phyloP scores from a whole-genome alignment of 1,140 invertebrate genomes.

The Zaprionus davidi region DNA sequence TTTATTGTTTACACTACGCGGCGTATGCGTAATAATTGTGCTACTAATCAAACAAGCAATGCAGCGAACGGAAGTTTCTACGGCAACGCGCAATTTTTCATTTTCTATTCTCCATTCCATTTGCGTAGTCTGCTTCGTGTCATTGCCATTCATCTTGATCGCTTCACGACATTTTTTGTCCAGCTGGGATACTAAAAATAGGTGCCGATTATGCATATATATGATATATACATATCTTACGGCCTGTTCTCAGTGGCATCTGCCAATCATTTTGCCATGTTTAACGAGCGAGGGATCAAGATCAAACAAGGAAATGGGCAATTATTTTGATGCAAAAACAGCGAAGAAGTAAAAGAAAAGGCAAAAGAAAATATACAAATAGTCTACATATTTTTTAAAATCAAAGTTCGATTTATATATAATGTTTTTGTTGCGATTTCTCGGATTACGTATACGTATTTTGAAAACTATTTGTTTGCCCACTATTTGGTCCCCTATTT shows the following conservation, averaged over 20 bases:
- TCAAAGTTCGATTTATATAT: neutral
- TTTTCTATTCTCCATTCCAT: slow-evolving; percentile 15
- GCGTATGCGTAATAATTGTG: slow-evolving; percentile 49
- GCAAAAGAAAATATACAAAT: neutral
- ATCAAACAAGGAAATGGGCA: slow-evolving; percentile 11
- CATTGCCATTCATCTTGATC: slow-evolving; percentile 67
- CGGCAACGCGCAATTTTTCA: slow-evolving; percentile 26
- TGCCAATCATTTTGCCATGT: slow-evolving; percentile 47
- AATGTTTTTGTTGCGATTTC: neutral
- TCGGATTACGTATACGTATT: slow-evolving; percentile 59
- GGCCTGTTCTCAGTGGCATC: slow-evolving; percentile 1
- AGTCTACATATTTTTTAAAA: neutral
- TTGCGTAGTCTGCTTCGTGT: slow-evolving; percentile 20
- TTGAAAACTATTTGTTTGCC: slow-evolving; percentile 16
- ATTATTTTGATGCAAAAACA: neutral
- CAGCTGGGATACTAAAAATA: neutral
- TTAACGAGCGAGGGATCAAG: slow-evolving; percentile 2
- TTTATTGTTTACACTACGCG: slow-evolving; percentile 35
- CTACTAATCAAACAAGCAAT: slow-evolving; percentile 12
- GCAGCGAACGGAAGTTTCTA: neutral
- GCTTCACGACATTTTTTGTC: neutral
- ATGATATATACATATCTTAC: slow-evolving; percentile 1
- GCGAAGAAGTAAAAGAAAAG: neutral
- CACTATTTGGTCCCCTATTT: too few species aligned
- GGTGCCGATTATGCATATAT: neutral